phyloP scores from a whole-genome alignment of 1,140 invertebrate species.

The Drosophila busckii region DNA sequence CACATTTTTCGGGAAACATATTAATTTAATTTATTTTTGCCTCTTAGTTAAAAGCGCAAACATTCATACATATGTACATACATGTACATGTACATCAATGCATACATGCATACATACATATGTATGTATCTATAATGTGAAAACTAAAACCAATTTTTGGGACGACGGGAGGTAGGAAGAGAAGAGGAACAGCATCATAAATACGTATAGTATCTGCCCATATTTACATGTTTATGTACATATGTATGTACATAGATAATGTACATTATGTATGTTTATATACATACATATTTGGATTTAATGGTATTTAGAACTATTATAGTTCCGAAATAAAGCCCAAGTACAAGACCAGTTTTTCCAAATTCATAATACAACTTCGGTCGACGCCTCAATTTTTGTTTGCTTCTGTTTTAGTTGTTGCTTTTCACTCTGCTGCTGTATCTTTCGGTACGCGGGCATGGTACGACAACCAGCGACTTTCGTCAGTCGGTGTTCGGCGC shows the following conservation, averaged over 20 bases:
- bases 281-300: not conserved
- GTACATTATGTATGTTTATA: too few species aligned
- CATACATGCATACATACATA: too few species aligned
- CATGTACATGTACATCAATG: not conserved
- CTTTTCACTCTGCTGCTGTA: conserved; percentile 54
- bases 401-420: conserved; percentile 50
- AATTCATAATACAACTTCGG: conserved; percentile 21
- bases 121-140: too few species aligned
- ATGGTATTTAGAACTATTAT: not conserved
- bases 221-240: too few species aligned
- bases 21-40: conserved; percentile 14
- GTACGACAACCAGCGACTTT: conserved; percentile 35
- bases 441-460: conserved; percentile 51
- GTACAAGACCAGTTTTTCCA: conserved; percentile 15
- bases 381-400: conserved; percentile 28
- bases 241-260: not conserved
- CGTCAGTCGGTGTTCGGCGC: conserved; percentile 23
- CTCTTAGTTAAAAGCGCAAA: conserved; percentile 7
- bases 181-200: too few species aligned
- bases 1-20: conserved; percentile 1
- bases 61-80: conserved; percentile 2
- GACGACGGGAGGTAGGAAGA: too few species aligned
- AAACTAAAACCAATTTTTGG: too few species aligned
- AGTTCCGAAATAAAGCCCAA: not conserved
- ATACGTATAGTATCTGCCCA: too few species aligned